These are phyloP conservation scores for Dendrolimus punctatus DNA, from an alignment of 1,140 invertebrate species.

Conservation along the genomic window DNA sequence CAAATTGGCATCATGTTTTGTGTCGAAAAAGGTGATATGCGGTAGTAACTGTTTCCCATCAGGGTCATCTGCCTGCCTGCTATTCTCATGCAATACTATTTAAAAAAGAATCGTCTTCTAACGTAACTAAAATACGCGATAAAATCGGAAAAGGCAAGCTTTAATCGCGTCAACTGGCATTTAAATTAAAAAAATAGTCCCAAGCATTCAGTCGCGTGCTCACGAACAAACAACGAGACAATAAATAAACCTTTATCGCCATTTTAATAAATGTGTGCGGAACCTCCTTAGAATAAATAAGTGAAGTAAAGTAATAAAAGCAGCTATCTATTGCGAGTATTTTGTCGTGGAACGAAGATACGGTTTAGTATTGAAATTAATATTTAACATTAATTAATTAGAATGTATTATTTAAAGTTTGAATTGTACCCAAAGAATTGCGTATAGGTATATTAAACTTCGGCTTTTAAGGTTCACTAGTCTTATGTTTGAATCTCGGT, in stretches of 20 bases:
- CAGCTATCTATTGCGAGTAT: constrained; percentile 33
- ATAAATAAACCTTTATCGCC: constrained; percentile 64
- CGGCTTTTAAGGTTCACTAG: too few species aligned
- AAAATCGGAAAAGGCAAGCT: too few species aligned
- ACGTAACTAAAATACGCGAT: too few species aligned
- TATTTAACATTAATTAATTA: too few species aligned
- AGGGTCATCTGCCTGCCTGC: neutral
- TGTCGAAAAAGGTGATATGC: too few species aligned
- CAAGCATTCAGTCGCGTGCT: constrained; percentile 37
- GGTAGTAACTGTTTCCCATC: too few species aligned
- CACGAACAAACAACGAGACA: constrained; percentile 41
- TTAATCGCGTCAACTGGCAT: neutral
- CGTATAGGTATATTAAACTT: too few species aligned
- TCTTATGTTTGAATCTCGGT: too few species aligned
- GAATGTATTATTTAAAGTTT: too few species aligned
- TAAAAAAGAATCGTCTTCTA: neutral
- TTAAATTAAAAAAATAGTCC: neutral
- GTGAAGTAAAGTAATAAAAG: constrained; percentile 36
- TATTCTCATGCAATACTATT: constrained; percentile 14
- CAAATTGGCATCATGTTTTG: too few species aligned
- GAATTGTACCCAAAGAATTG: too few species aligned
- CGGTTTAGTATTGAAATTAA: too few species aligned
- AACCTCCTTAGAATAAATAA: constrained; percentile 51
- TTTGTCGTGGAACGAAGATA: constrained; percentile 12
- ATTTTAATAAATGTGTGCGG: constrained; percentile 62